phyloP scores from a whole-genome alignment of 2,888 invertebrate genomes.

The Andrena minutula region DNA sequence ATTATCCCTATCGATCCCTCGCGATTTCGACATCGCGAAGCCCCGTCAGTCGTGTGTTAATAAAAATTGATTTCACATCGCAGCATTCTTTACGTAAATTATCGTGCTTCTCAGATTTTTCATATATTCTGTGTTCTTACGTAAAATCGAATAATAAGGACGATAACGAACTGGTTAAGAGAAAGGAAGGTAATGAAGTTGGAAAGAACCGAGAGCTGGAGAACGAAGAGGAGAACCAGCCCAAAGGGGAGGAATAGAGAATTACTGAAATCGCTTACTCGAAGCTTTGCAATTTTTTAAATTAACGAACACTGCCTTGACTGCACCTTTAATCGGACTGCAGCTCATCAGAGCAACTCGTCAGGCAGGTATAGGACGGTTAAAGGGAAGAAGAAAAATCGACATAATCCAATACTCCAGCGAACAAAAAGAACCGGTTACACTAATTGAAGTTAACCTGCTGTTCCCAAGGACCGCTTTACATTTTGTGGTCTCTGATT shows the following conservation, averaged over 20 bases:
- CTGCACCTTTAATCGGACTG: conserved; percentile 1
- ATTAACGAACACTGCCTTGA: conserved; percentile 28
- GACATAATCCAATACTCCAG: neutral
- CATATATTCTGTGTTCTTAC: too few species aligned
- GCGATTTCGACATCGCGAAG: neutral
- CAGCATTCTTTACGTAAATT: too few species aligned
- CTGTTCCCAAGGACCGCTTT: neutral
- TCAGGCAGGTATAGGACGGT: neutral
- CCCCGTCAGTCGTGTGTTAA: too few species aligned
- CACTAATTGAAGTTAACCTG: conserved; percentile 1
- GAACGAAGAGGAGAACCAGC: neutral
- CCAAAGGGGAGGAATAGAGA: conserved; percentile 17
- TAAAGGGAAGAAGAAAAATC: conserved; percentile 20
- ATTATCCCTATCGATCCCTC: neutral
- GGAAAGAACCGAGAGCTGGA: too few species aligned
- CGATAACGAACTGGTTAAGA: neutral
- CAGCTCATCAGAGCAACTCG: neutral
- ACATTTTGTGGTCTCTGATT: neutral
- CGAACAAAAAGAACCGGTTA: neutral
- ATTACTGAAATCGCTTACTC: conserved; percentile 36
- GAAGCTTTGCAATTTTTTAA: conserved; percentile 13
- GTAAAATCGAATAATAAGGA: too few species aligned
- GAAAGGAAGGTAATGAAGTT: neutral
- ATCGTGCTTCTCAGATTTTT: neutral
- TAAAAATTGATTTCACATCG: too few species aligned